A percentile compares a stretch with the other conserved stretches of the same genome.
These are phyloP conservation scores for Catotricha subobsoleta DNA, from an alignment of 2,888 invertebrate species.

Conservation along the genomic window DNA sequence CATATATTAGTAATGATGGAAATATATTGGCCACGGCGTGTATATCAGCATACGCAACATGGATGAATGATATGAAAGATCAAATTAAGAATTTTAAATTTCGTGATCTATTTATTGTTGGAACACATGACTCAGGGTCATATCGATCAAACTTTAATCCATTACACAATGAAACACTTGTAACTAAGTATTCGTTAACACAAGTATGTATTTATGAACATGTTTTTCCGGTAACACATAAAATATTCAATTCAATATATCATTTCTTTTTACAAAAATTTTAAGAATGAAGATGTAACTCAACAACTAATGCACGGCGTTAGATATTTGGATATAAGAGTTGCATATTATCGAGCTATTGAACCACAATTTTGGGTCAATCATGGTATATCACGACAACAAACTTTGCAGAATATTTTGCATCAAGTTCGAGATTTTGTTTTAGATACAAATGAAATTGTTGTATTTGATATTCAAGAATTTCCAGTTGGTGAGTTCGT, in stretches of 20 bases:
- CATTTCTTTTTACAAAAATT: too few species aligned
- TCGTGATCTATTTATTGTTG: constrained; percentile 43
- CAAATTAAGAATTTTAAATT: constrained; percentile 31
- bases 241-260: background rate
- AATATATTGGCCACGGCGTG: constrained; percentile 29
- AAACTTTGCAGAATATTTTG: constrained; percentile 31
- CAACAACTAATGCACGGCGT: constrained; percentile 40
- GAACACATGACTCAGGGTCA: constrained; percentile 50
- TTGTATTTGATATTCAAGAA: constrained; percentile 40
- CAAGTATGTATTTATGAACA: constrained; percentile 20
- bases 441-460: constrained; percentile 37
- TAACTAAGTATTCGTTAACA: constrained; percentile 34
- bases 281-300: constrained; percentile 37
- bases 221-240: background rate
- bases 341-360: constrained; percentile 32
- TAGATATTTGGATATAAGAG: constrained; percentile 40
- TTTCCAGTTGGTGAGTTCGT: constrained; percentile 34
- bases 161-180: constrained; percentile 22
- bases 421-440: constrained; percentile 37
- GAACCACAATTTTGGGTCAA: constrained; percentile 34
- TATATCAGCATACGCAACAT: constrained; percentile 34
- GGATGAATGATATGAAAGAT: constrained; percentile 36
- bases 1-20: constrained; percentile 22
- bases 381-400: constrained; percentile 35
- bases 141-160: constrained; percentile 30